Evolutionary conservation across 2,888 invertebrate species (phyloP).

Genomic region (Furcula furcula): DNA sequence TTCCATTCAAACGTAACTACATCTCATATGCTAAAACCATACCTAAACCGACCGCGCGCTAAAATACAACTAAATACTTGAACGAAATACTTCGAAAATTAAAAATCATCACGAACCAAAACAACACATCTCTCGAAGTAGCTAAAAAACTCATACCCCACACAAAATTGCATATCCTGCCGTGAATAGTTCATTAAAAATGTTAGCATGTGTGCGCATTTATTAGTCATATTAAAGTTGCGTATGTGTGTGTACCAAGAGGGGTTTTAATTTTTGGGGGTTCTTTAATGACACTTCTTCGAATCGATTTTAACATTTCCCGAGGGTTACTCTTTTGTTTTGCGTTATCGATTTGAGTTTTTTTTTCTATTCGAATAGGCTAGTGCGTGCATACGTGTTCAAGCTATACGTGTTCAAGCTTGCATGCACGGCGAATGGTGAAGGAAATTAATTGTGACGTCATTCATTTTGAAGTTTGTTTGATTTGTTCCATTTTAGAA

Average conservation of each 20-base stretch:
- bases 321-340: slow-evolving; percentile 79
- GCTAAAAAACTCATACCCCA: neutral
- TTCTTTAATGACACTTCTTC: slow-evolving; percentile 81
- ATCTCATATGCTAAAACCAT: too few species aligned
- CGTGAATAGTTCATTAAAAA: slow-evolving; percentile 36
- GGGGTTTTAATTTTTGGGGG: slow-evolving; percentile 80
- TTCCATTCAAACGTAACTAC: too few species aligned
- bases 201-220: slow-evolving; percentile 40
- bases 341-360: slow-evolving; percentile 62
- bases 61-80: too few species aligned
- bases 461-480: slow-evolving; percentile 22
- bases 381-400: slow-evolving; percentile 45
- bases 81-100: too few species aligned
- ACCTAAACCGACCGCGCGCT: too few species aligned
- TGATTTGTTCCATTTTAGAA: too few species aligned
- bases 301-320: slow-evolving; percentile 76
- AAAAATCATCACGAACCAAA: too few species aligned
- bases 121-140: too few species aligned
- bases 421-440: slow-evolving; percentile 36
- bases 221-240: slow-evolving; percentile 43
- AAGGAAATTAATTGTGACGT: slow-evolving; percentile 33
- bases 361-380: slow-evolving; percentile 53
- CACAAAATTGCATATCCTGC: slow-evolving; percentile 34
- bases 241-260: slow-evolving; percentile 51
- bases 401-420: slow-evolving; percentile 53